These are phyloP conservation scores for Rhingia rostrata DNA, from an alignment of 2,888 invertebrate genomes.

Conservation along the genomic window DNA sequence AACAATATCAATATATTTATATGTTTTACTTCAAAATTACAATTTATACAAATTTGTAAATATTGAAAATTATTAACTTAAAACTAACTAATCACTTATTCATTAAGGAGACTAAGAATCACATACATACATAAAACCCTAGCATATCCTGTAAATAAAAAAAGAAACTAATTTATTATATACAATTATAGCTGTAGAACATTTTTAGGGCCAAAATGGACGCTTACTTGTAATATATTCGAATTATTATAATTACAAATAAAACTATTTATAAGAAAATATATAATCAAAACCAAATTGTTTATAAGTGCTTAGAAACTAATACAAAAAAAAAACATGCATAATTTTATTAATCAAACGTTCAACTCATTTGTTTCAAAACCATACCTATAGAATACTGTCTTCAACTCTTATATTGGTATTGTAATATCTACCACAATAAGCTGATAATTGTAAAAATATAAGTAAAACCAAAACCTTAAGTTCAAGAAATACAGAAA, in stretches of 20 bases:
- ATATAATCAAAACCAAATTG: slow-evolving; percentile 41
- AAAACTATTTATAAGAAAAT: slow-evolving; percentile 31
- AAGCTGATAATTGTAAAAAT: slow-evolving; percentile 41
- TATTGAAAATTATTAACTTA: background rate
- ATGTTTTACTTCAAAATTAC: no score
- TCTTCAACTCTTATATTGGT: slow-evolving; percentile 24
- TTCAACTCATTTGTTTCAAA: slow-evolving; percentile 43
- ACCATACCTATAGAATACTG: slow-evolving; percentile 8
- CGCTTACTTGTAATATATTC: slow-evolving; percentile 68
- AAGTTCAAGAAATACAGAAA: slow-evolving; percentile 50
- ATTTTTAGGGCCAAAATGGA: slow-evolving; percentile 64
- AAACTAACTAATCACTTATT: background rate
- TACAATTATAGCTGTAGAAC: slow-evolving; percentile 39
- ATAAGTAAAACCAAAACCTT: slow-evolving; percentile 50
- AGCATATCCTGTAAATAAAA: slow-evolving; percentile 58
- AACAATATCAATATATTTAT: no score
- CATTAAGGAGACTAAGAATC: background rate
- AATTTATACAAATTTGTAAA: slow-evolving; percentile 2
- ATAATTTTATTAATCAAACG: slow-evolving; percentile 56
- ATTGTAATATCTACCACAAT: slow-evolving; percentile 26
- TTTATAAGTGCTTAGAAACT: slow-evolving; percentile 61
- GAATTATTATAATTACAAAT: slow-evolving; percentile 16
- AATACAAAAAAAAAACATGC: slow-evolving; percentile 12
- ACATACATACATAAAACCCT: slow-evolving; percentile 9
- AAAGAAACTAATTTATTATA: slow-evolving; percentile 11